Evolutionary conservation across 2,888 invertebrate genomes (phyloP).

Genomic region (Scaptodrosophila latifasciaeformis): DNA sequence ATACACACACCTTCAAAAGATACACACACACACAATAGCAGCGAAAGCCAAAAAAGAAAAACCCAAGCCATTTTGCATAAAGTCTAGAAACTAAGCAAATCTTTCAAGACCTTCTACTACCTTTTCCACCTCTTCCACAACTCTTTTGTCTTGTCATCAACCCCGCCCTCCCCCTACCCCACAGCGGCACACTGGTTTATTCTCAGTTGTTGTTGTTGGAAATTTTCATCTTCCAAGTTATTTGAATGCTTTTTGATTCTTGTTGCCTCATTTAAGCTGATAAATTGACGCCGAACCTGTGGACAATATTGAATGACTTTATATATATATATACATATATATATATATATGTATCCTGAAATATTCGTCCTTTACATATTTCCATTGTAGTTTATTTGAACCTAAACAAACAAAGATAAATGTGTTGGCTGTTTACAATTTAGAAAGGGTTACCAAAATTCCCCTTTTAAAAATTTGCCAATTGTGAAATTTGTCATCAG

Average conservation of each 20-base stretch:
- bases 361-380: no score
- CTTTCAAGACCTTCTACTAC: conserved; percentile 1
- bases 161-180: not conserved
- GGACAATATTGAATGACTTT: conserved; percentile 54
- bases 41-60: conserved; percentile 10
- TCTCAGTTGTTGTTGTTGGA: not conserved
- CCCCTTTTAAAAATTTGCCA: no score
- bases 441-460: no score
- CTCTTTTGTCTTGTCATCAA: conserved; percentile 12
- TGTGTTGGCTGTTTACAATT: no score
- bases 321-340: no score
- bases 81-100: conserved; percentile 1
- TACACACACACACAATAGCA: conserved; percentile 7
- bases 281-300: no score
- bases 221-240: no score
- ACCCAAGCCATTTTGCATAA: conserved; percentile 52
- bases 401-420: conserved; percentile 64
- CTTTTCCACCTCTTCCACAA: no score
- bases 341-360: no score
- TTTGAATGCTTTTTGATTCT: no score
- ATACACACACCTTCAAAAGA: conserved; percentile 5
- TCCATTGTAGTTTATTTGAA: conserved; percentile 64
- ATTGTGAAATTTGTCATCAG: no score
- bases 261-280: no score
- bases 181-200: conserved; percentile 19